These are phyloP conservation scores for Lepus oiostolus DNA, from an alignment of 2,797 vertebrate species.

Conservation along the genomic window DNA sequence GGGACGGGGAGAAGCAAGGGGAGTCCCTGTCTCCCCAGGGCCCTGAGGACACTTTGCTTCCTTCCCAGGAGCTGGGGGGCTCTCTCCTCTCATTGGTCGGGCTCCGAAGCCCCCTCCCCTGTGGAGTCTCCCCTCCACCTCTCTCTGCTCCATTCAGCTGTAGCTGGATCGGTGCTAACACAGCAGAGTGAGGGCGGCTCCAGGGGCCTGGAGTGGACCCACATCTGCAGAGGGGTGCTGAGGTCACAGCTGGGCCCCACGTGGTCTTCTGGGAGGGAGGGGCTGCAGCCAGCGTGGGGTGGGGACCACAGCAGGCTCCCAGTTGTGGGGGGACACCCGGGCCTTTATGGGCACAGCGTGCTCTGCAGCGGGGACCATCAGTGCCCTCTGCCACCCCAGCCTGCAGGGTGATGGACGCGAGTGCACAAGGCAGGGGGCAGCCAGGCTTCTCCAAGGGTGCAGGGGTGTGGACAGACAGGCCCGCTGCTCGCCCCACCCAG, in stretches of 20 bases:
- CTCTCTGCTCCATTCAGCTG: background rate
- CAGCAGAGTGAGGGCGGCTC: background rate
- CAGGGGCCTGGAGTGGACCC: background rate
- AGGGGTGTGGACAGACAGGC: too few relatives aligned
- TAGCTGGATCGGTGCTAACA: background rate
- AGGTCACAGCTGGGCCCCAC: background rate
- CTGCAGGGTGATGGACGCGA: too few relatives aligned
- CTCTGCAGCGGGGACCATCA: background rate
- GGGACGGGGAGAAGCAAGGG: too few relatives aligned
- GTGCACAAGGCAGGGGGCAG: too few relatives aligned
- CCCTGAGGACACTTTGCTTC: too few relatives aligned
- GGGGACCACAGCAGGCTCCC: background rate
- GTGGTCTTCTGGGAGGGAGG: background rate
- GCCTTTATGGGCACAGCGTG: rapidly evolving
- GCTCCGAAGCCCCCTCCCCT: background rate
- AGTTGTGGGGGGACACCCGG: background rate
- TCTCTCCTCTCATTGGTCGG: background rate
- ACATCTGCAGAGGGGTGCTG: background rate
- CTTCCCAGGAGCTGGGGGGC: background rate
- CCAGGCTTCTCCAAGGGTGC: background rate
- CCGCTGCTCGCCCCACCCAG: too few relatives aligned
- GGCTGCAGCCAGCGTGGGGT: rapidly evolving
- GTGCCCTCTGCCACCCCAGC: background rate
- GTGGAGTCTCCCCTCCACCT: background rate
- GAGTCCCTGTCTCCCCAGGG: background rate